phyloP scores from a whole-genome alignment of 1,140 invertebrate genomes.

The Tachypleus tridentatus region DNA sequence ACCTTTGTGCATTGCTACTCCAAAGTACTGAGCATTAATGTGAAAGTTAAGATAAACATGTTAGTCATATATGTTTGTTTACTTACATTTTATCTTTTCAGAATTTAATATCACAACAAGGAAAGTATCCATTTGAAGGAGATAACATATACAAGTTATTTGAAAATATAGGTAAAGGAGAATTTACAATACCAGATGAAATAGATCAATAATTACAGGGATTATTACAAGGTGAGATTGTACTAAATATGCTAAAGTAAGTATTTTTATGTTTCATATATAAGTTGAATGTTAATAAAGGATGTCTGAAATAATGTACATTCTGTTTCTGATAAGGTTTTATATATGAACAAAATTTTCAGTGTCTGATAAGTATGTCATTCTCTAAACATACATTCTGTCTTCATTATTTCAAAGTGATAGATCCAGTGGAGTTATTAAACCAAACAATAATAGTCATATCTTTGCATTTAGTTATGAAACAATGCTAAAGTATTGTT shows the following conservation, averaged over 20 bases:
- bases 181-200: constrained; percentile 61
- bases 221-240: constrained; percentile 45
- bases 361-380: constrained; percentile 11
- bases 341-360: no score
- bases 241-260: background rate
- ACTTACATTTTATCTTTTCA: constrained; percentile 37
- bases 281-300: background rate
- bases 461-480: no score
- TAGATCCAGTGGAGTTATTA: no score
- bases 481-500: no score
- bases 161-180: constrained; percentile 81
- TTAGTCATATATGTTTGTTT: background rate
- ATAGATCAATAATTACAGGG: constrained; percentile 57
- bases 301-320: no score
- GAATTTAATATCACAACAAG: constrained; percentile 90
- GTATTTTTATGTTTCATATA: background rate
- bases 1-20: no score
- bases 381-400: background rate
- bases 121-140: constrained; percentile 89
- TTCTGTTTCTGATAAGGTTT: no score
- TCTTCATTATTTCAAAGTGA: no score
- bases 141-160: constrained; percentile 90
- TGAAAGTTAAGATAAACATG: no score
- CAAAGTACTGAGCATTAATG: no score
- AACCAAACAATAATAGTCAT: no score